Conservation (phyloP, 2,888 invertebrate genomes). For the Osmoderma eremita region DNA sequence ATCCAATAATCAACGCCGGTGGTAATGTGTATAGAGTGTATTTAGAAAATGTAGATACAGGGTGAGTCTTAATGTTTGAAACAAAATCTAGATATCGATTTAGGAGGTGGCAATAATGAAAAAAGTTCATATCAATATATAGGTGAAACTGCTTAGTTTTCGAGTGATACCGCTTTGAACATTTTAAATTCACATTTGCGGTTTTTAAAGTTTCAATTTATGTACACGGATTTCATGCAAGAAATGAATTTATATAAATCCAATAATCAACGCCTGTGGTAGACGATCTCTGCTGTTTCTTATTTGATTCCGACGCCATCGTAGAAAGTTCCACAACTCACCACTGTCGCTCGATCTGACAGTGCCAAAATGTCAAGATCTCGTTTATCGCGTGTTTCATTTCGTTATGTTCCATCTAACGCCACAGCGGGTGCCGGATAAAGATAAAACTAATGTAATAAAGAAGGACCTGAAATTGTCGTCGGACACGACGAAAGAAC, state of each 20-base stretch:
- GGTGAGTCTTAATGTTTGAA: too few relatives aligned
- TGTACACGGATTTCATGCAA: background rate
- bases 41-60: too few relatives aligned
- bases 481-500: constrained; percentile 23
- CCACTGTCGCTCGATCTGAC: background rate
- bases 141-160: too few relatives aligned
- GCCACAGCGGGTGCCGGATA: background rate
- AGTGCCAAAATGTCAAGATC: constrained; percentile 6
- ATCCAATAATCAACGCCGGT: background rate
- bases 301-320: constrained; percentile 18
- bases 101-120: too few relatives aligned
- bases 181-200: background rate
- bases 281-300: constrained; percentile 10
- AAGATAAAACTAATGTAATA: constrained; percentile 28
- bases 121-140: too few relatives aligned
- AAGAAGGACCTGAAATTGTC: constrained; percentile 20
- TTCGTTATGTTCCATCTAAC: background rate
- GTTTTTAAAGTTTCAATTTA: background rate
- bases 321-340: constrained; percentile 11
- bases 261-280: constrained; percentile 15
- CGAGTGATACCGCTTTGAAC: too few relatives aligned
- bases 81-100: too few relatives aligned
- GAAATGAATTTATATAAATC: background rate
- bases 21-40: too few relatives aligned
- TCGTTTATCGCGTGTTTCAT: constrained; percentile 26